These are phyloP conservation scores for Megathymus violae DNA, from an alignment of 1,140 invertebrate genomes.

Conservation along the genomic window DNA sequence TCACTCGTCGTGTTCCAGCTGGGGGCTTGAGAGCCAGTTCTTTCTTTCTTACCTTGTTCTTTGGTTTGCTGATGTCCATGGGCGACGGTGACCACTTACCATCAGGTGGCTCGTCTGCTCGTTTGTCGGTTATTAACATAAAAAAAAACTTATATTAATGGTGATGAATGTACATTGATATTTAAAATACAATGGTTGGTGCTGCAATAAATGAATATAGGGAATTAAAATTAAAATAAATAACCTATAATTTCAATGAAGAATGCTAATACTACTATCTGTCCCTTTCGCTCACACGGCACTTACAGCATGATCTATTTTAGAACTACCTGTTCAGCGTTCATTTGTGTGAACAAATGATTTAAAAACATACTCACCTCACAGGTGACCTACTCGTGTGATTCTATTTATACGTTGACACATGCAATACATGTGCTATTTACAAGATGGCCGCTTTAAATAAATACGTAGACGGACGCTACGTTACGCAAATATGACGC, in stretches of 20 bases:
- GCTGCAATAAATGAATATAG: too few relatives aligned
- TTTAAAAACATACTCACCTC: constrained; percentile 43
- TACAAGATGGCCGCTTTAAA: constrained; percentile 63
- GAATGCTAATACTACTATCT: background rate
- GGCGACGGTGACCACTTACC: too few relatives aligned
- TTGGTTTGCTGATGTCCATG: too few relatives aligned
- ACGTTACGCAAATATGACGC: constrained; percentile 71
- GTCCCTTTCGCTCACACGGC: constrained; percentile 1
- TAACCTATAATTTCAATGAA: constrained; percentile 1
- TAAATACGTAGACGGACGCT: constrained; percentile 56
- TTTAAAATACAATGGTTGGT: too few relatives aligned
- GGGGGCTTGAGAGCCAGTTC: too few relatives aligned
- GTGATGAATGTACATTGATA: too few relatives aligned
- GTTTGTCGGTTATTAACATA: too few relatives aligned
- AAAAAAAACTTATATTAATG: too few relatives aligned
- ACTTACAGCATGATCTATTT: constrained; percentile 26
- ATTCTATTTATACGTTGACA: constrained; percentile 67
- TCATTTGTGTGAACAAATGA: constrained; percentile 31
- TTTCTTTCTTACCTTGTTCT: too few relatives aligned
- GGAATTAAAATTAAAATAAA: too few relatives aligned
- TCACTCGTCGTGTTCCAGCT: too few relatives aligned
- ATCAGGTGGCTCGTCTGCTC: too few relatives aligned
- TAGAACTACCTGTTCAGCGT: constrained; percentile 16
- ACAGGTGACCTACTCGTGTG: constrained; percentile 63
- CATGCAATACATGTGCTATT: constrained; percentile 65